phyloP scores from a whole-genome alignment of 35 echinoderm and acorn worm genomes.

The Antedon bifida region DNA sequence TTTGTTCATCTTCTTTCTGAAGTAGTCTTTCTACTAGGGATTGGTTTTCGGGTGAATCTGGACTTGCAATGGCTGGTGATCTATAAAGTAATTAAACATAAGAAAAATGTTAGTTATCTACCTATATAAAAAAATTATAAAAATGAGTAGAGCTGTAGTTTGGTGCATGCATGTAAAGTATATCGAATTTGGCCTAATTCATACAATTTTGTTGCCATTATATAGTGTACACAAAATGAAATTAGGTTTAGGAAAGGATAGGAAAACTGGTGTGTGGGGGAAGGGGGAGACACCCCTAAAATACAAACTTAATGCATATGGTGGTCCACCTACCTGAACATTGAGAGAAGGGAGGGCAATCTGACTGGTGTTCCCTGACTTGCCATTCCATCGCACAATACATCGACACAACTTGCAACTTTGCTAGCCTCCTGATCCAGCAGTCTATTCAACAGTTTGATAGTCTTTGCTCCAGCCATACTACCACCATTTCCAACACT shows the following conservation, averaged over 20 bases:
- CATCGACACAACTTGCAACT: constrained; percentile 5
- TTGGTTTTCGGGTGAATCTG: constrained; percentile 29
- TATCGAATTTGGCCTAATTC: too few species aligned
- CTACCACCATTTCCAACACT: constrained; percentile 57
- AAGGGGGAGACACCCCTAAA: too few species aligned
- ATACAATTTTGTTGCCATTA: too few species aligned
- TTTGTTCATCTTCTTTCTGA: neutral
- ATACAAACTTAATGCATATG: too few species aligned
- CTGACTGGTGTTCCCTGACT: constrained; percentile 75
- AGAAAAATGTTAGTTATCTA: too few species aligned
- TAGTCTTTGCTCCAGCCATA: constrained; percentile 50
- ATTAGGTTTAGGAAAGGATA: too few species aligned
- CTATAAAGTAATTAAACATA: constrained; percentile 25
- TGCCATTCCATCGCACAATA: constrained; percentile 35
- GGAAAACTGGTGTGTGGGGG: too few species aligned
- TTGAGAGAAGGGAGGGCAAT: constrained; percentile 63
- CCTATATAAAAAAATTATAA: too few species aligned
- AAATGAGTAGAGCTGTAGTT: neutral
- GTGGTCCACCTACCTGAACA: constrained; percentile 46
- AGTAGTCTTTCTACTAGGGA: constrained; percentile 29
- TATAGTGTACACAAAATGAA: too few species aligned
- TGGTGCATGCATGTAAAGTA: too few species aligned
- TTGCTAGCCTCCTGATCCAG: constrained; percentile 58
- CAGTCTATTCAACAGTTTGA: constrained; percentile 34
- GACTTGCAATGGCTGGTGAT: constrained; percentile 26